Evolutionary conservation across 2,888 invertebrate species (phyloP), one percentile per base, ranked within the genome.

Genomic region (Hesperia comma): DNA sequence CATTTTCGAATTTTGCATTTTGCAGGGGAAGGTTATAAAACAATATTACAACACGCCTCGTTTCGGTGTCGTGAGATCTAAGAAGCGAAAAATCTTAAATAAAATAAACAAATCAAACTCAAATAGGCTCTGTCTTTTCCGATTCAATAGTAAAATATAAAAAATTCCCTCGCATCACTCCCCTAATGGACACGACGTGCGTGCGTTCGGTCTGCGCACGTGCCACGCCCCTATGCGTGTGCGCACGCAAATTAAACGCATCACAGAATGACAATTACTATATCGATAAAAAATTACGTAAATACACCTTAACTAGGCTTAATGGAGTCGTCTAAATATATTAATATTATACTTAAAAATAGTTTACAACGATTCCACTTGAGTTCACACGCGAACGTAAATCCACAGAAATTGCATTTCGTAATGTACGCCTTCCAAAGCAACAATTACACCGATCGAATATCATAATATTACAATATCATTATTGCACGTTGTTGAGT

Each of bases 61-160:
- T 69, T 63, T 63, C 54, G 68, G 64, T 51, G 46, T 43, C 58
- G 73, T 84, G 88, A 87, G 85, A 87, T 86, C 85, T 78, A 81
- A 80, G 79, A 86, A 86, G 86, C 85, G 82, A 85, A 83, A 78
- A 79, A 71, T 77, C 81, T 75, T 85, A 87, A 87, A 84, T 75
- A 84, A 87, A 76, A 79, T 75, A 73, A 77, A 83, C 82, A 37
- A 41, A 67, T 37, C 69, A 73, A 82, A 87, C 79, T 60, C 70
- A 84, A 81, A 81, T 83, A 86, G 85, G 87, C 86, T 87, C 83
- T 86, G 86, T 89, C 82, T 87, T 88, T 86, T 88, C 87, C 86
- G 86, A 88, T 90, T 88, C 88, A 43, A 86, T 91, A 90, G 86
- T 91, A 90, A 90, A 91, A 92, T 92, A 91, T 90, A 87, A 92